phyloP scores from a whole-genome alignment of 2,113 vertebrate species.

The Perca flavescens region DNA sequence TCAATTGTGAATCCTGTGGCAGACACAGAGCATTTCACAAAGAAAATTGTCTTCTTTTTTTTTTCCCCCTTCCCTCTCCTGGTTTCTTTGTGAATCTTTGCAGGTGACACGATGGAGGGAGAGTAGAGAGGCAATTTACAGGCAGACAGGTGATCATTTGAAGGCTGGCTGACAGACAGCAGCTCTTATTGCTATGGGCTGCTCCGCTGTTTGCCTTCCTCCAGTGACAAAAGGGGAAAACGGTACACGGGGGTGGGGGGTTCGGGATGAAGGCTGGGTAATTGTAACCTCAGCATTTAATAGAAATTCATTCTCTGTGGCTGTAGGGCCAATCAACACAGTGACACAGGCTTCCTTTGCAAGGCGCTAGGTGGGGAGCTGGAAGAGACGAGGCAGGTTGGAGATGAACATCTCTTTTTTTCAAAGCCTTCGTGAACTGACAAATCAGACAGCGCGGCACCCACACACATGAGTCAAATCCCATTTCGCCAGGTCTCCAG shows the following conservation, averaged over 20 bases:
- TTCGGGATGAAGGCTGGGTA: conserved; percentile 66
- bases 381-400: conserved; percentile 33
- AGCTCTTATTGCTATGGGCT: conserved; percentile 76
- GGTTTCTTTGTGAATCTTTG: conserved; percentile 68
- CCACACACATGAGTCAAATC: conserved; percentile 65
- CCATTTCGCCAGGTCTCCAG: conserved; percentile 57
- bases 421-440: conserved; percentile 49
- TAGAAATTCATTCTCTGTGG: conserved; percentile 69
- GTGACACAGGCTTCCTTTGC: conserved; percentile 41
- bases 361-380: conserved; percentile 28
- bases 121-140: conserved; percentile 73
- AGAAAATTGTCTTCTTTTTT: conserved; percentile 75
- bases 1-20: conserved; percentile 75
- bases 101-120: conserved; percentile 73
- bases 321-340: conserved; percentile 57
- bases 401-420: conserved; percentile 64
- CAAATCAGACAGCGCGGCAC: conserved; percentile 52
- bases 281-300: conserved; percentile 76
- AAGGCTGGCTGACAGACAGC: conserved; percentile 78
- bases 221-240: conserved; percentile 54
- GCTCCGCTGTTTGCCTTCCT: conserved; percentile 68
- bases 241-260: conserved; percentile 15
- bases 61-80: neutral
- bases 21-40: conserved; percentile 82
- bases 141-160: conserved; percentile 83